These are phyloP conservation scores for Echinometra lucunter DNA, from an alignment of 53 echinoderm and acorn worm species.

Conservation along the genomic window DNA sequence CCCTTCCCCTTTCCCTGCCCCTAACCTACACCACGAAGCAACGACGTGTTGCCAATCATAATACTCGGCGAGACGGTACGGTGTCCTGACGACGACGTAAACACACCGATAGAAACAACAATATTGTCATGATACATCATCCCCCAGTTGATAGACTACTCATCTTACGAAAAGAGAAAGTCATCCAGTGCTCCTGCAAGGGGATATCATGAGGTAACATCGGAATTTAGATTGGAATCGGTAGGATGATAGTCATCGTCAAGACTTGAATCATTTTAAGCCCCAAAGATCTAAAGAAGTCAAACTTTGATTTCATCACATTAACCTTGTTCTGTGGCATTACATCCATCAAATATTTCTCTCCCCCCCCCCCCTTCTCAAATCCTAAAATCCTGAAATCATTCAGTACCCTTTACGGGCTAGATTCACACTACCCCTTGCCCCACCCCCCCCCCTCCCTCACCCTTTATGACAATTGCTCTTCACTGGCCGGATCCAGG, in stretches of 20 bases:
- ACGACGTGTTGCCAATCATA: conserved; percentile 41
- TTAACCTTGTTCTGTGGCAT: too few species aligned
- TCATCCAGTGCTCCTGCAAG: not conserved
- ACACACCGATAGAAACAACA: conserved; percentile 48
- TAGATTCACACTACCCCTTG: too few species aligned
- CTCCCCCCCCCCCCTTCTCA: too few species aligned
- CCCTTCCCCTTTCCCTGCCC: not conserved
- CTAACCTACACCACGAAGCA: not conserved
- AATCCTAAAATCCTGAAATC: too few species aligned
- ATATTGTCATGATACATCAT: conserved; percentile 45
- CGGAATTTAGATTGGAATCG: not conserved
- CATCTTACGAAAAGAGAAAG: not conserved
- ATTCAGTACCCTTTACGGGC: too few species aligned
- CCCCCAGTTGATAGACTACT: not conserved
- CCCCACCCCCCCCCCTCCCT: too few species aligned
- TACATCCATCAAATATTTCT: too few species aligned
- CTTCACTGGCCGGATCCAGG: too few species aligned
- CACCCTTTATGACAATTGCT: too few species aligned
- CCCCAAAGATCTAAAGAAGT: not conserved
- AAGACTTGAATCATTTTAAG: not conserved
- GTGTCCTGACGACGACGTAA: conserved; percentile 45
- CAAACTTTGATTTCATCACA: not conserved
- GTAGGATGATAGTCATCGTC: not conserved
- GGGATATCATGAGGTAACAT: not conserved
- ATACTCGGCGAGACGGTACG: conserved; percentile 39